Conservation (phyloP, 2,888 invertebrate species). For the Amphipoea lucens region DNA sequence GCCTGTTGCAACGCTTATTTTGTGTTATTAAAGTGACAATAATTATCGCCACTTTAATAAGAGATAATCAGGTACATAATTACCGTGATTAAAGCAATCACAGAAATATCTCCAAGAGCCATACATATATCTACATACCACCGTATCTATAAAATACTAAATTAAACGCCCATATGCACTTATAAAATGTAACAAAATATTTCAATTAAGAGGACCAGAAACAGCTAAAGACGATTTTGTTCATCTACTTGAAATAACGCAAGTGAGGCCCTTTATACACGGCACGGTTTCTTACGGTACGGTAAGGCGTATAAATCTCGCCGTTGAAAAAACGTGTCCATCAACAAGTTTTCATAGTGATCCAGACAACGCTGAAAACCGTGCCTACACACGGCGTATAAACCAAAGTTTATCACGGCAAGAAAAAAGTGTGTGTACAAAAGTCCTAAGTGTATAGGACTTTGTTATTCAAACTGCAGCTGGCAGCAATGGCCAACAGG, state of each 20-base stretch:
- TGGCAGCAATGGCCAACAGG: neutral
- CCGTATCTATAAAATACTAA: neutral
- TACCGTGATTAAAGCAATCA: neutral
- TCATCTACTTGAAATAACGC: neutral
- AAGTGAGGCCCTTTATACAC: neutral
- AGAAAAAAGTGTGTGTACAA: no score
- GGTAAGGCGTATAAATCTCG: no score
- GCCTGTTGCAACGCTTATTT: neutral
- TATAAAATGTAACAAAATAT: no score
- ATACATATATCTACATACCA: neutral
- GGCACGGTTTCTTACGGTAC: no score
- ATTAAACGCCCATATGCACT: neutral
- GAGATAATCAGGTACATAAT: neutral
- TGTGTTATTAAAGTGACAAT: constrained; percentile 1
- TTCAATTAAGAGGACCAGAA: no score
- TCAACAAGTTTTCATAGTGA: no score
- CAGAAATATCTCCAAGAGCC: neutral
- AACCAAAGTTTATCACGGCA: no score
- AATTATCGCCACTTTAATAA: neutral
- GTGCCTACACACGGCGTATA: no score
- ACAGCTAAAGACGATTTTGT: neutral
- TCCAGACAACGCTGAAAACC: no score
- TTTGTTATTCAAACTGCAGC: neutral
- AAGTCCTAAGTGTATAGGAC: neutral
- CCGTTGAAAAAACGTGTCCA: no score